Base-by-base conservation (phyloP, 2,797 vertebrate species). In the Pantherophis alleghaniensis region DNA sequence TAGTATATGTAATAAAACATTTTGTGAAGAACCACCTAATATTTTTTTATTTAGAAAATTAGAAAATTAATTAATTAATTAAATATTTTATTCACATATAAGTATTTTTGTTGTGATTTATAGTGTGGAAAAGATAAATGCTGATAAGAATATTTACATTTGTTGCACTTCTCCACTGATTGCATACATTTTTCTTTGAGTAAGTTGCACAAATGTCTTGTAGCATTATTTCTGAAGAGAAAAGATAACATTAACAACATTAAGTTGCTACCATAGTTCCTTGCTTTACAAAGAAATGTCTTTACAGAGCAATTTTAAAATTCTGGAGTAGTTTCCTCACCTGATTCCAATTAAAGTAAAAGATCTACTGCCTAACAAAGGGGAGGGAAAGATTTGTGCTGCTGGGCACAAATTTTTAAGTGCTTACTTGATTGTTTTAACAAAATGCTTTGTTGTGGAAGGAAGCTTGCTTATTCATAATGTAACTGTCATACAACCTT, bases 111-210 rank as follows among this genome's bases (percentile, higher is more conserved):
- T 22, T 42, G 10, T 2, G 0, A 83, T 83, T 32, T 59, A 88
- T n/a, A 57, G 14, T n/a, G n/a, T 74, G 16, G 18, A 56, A 90
- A 63, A 55, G 12, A 4, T 63, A 61, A 63, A 61, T 16, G 93
- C 94, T 95, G 92, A n/a, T 60, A 96, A 92, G 69, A 42, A 88
- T 91, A 98, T 98, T 99, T 98, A 99, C 99, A 99, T 96, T 98
- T 97, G 94, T 97, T 98, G 94, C 98, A 98, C 97, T 99, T 99
- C 95, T 99, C 98, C 96, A 98, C 95, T 95, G 98, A 98, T 94
- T 98, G 97, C 95, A 98, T 95, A 97, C 98, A 99, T 6, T 98
- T 98, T 96, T 99, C 98, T 97, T 99, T 99, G 12, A 99, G 98
- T 90, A 99, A 97, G 95, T 98, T 98, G 97, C 98, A 99, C 94